Percentiles rank a stretch among this genome's conserved stretches.
Conservation (phyloP, 2,888 invertebrate genomes). For the Chloromyia formosa region DNA sequence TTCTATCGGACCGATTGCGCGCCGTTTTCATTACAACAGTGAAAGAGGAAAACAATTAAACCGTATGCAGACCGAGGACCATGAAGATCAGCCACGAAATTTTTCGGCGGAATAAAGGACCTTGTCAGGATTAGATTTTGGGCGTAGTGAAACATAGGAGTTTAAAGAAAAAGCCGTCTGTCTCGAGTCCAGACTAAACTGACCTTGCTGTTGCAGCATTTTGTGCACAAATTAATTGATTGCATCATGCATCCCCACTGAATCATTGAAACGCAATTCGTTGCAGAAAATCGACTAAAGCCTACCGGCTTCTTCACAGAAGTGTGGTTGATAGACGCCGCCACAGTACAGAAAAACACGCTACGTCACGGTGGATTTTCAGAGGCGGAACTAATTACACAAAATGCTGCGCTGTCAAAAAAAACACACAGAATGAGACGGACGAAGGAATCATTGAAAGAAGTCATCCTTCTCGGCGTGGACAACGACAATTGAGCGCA, state of each 20-base stretch:
- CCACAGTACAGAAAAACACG: background rate
- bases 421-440: no score
- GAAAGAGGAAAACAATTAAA: conserved; percentile 33
- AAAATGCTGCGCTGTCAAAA: conserved; percentile 36
- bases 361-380: conserved; percentile 25
- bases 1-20: background rate
- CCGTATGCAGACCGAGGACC: background rate
- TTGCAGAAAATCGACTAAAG: no score
- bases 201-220: no score
- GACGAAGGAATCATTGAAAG: conserved; percentile 29
- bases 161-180: no score
- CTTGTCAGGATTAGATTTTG: no score
- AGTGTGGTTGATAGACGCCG: background rate
- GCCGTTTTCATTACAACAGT: background rate
- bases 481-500: conserved; percentile 42
- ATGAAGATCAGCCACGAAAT: conserved; percentile 15
- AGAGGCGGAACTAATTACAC: conserved; percentile 37
- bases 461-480: conserved; percentile 27
- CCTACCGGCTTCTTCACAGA: background rate
- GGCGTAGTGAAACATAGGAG: no score
- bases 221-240: no score
- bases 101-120: no score
- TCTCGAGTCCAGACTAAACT: no score
- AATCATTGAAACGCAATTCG: no score
- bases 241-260: no score